Evolutionary conservation across 2,113 vertebrate genomes (phyloP).

Genomic region (Bos indicus): DNA sequence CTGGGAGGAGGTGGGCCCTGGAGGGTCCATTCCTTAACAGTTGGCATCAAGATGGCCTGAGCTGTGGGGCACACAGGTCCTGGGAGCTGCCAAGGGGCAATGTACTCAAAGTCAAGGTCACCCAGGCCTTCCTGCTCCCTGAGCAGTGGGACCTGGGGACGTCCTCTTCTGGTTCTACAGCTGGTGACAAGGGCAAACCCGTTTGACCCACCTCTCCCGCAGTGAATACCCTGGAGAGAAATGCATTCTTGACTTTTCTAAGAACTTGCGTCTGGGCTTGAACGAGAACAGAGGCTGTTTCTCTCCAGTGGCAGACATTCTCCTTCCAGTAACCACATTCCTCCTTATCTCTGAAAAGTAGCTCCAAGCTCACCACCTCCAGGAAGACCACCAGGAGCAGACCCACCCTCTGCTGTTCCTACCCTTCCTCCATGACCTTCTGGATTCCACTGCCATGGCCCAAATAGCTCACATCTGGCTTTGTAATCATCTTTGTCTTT

Average conservation of each 20-base stretch:
- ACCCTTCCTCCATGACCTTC: background rate
- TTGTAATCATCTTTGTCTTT: no score
- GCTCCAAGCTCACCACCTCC: background rate
- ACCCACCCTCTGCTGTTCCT: background rate
- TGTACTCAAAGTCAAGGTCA: conserved; percentile 53
- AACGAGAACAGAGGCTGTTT: background rate
- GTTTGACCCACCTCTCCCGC: conserved; percentile 15
- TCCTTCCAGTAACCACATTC: background rate
- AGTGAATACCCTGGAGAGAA: conserved; percentile 45
- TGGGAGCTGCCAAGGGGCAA: conserved; percentile 63
- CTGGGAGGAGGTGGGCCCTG: conserved; percentile 47
- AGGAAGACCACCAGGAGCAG: background rate
- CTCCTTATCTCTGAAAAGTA: background rate
- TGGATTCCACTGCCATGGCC: background rate
- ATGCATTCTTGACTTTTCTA: conserved; percentile 41
- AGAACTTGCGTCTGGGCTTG: background rate
- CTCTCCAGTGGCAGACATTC: background rate
- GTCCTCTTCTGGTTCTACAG: background rate
- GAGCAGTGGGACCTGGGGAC: background rate
- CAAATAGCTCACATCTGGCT: background rate
- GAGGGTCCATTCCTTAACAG: conserved; percentile 44
- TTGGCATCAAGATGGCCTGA: conserved; percentile 19
- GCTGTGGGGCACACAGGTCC: conserved; percentile 14
- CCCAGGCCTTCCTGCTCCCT: background rate
- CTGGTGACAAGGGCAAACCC: conserved; percentile 26